Conservation (phyloP, 2,888 invertebrate genomes). For the Anthrax anthrax region DNA sequence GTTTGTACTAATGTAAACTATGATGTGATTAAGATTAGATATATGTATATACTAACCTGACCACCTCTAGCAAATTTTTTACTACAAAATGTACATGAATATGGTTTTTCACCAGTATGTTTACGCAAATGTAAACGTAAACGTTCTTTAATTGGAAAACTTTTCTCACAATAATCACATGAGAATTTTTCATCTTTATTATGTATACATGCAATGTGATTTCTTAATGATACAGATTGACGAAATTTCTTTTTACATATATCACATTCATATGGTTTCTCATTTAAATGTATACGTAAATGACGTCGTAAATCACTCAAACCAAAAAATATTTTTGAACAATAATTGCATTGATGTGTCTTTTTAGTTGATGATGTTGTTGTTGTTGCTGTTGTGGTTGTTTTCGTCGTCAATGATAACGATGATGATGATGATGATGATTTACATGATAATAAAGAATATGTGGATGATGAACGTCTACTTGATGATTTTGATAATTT, state of each 20-base stretch:
- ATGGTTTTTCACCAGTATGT: slow-evolving; percentile 58
- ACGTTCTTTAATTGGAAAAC: slow-evolving; percentile 62
- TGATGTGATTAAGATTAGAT: slow-evolving; percentile 10
- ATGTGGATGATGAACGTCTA: background rate
- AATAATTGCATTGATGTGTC: slow-evolving; percentile 44
- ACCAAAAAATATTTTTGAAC: slow-evolving; percentile 47
- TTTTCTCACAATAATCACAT: slow-evolving; percentile 61
- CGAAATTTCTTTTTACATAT: slow-evolving; percentile 49
- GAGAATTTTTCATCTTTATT: slow-evolving; percentile 38
- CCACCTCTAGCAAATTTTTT: slow-evolving; percentile 59
- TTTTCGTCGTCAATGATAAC: background rate
- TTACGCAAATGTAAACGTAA: slow-evolving; percentile 56
- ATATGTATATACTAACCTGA: slow-evolving; percentile 39
- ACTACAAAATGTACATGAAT: slow-evolving; percentile 45
- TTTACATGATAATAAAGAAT: background rate
- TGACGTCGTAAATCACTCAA: slow-evolving; percentile 54
- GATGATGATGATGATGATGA: background rate
- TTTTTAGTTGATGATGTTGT: slow-evolving; percentile 18
- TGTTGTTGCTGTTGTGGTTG: background rate
- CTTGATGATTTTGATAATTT: no score
- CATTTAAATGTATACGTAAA: slow-evolving; percentile 47
- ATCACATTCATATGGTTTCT: slow-evolving; percentile 46
- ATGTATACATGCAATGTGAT: slow-evolving; percentile 38
- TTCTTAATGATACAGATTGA: slow-evolving; percentile 45
- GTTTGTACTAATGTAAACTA: no score